phyloP scores from a whole-genome alignment of 2,797 vertebrate genomes.

The Crenichthys baileyi region DNA sequence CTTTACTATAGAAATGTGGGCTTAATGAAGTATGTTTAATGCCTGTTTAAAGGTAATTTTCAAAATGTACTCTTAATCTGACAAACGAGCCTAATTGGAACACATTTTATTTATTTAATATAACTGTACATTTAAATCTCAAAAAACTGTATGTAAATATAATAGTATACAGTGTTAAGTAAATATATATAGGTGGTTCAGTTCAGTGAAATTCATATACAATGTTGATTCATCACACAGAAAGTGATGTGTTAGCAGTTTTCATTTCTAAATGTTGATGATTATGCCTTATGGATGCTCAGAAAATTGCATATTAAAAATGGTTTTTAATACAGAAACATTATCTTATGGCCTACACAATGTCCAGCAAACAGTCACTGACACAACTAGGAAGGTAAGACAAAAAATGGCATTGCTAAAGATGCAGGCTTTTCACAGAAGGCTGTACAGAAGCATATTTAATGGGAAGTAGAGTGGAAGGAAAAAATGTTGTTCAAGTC shows the following conservation, averaged over 20 bases:
- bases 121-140: not conserved
- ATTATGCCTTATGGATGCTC: too few relatives aligned
- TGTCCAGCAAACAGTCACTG: too few relatives aligned
- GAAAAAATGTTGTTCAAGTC: too few relatives aligned
- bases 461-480: not conserved
- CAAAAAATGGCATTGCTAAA: too few relatives aligned
- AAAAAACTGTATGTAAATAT: not conserved
- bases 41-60: not conserved
- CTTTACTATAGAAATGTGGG: not conserved
- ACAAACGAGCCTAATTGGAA: not conserved
- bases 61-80: not conserved
- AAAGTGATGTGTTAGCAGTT: not conserved
- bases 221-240: not conserved
- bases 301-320: too few relatives aligned
- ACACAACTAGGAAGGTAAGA: too few relatives aligned
- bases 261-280: too few relatives aligned
- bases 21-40: not conserved
- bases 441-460: not conserved
- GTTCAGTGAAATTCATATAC: not conserved
- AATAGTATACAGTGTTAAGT: not conserved
- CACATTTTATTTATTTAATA: not conserved
- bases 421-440: not conserved
- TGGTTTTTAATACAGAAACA: too few relatives aligned
- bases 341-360: not conserved
- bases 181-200: not conserved